Percentiles rank a stretch among this genome's conserved stretches.
These are phyloP conservation scores for Acrossocheilus wenchowensis DNA, from an alignment of 2,797 vertebrate species.

Conservation along the genomic window DNA sequence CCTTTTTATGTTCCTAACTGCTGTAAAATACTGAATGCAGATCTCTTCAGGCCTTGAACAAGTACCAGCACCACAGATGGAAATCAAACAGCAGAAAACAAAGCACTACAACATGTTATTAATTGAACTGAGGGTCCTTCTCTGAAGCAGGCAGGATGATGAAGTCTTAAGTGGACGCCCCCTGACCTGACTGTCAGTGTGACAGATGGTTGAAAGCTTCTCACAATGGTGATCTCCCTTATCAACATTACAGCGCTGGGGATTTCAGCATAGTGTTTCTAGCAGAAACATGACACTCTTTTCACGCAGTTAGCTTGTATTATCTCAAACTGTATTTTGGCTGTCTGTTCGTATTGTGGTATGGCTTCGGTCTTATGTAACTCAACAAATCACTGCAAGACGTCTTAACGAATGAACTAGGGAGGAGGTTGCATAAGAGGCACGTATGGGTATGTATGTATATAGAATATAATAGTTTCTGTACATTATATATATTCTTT, in stretches of 20 bases:
- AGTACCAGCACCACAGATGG: background rate
- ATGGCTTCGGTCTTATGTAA: background rate
- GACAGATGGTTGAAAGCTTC: conserved; percentile 66
- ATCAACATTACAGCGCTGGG: conserved; percentile 60
- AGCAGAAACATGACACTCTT: conserved; percentile 57
- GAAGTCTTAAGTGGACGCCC: conserved; percentile 72
- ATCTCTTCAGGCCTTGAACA: conserved; percentile 6
- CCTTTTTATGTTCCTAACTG: background rate
- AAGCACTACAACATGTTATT: conserved; percentile 62
- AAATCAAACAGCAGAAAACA: conserved; percentile 49
- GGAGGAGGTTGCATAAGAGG: background rate
- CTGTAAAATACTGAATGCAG: background rate
- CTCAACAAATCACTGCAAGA: conserved; percentile 2
- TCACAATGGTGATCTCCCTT: conserved; percentile 67
- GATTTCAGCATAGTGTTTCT: conserved; percentile 59
- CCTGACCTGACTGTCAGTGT: conserved; percentile 68
- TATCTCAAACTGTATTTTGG: background rate
- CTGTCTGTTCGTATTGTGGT: background rate
- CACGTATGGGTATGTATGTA: background rate
- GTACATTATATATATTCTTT: background rate
- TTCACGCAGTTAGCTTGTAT: conserved; percentile 23
- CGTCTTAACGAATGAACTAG: background rate
- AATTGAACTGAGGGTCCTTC: conserved; percentile 60
- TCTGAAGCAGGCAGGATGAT: conserved; percentile 64
- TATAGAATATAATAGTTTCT: background rate